A percentile compares a stretch with the other conserved stretches of the same genome.
These are phyloP conservation scores for Melanotaenia parkinsoni DNA, from an alignment of 2,797 vertebrate genomes.

Conservation along the genomic window DNA sequence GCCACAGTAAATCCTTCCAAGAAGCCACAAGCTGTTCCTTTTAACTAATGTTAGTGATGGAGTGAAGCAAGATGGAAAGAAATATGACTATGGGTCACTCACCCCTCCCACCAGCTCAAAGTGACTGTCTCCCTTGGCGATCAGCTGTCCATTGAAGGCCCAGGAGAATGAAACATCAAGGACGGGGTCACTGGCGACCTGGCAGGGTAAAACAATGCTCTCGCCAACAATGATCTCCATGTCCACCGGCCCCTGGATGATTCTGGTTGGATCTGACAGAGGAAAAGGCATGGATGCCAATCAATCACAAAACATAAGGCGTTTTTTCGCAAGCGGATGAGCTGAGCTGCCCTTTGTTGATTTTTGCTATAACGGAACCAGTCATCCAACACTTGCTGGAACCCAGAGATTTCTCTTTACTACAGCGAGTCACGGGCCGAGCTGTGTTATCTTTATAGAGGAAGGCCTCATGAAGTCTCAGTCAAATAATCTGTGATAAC, in stretches of 20 bases:
- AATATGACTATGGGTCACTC: constrained; percentile 73
- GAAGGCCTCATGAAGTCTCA: constrained; percentile 53
- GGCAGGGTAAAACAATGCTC: constrained; percentile 93
- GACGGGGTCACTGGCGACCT: constrained; percentile 90
- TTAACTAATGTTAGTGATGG: constrained; percentile 53
- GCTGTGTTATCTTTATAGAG: constrained; percentile 50
- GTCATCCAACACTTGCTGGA: constrained; percentile 16
- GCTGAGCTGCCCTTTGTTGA: constrained; percentile 18
- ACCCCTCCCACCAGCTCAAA: constrained; percentile 95
- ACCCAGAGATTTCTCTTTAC: constrained; percentile 20
- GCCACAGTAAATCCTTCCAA: constrained; percentile 36
- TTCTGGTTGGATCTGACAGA: constrained; percentile 90
- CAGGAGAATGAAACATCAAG: constrained; percentile 93
- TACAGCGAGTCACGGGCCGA: constrained; percentile 48
- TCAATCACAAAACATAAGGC: constrained; percentile 26
- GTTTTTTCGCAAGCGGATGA: constrained; percentile 32
- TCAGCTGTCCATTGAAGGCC: constrained; percentile 92
- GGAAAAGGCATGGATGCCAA: constrained; percentile 20
- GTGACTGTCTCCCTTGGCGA: constrained; percentile 88
- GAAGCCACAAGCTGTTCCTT: constrained; percentile 57
- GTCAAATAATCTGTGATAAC: constrained; percentile 69
- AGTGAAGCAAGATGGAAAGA: constrained; percentile 52
- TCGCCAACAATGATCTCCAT: constrained; percentile 96
- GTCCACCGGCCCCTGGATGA: constrained; percentile 89
- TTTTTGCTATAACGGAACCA: constrained; percentile 27